phyloP scores from a whole-genome alignment of 2,113 vertebrate genomes.

The Silurus glanis region DNA sequence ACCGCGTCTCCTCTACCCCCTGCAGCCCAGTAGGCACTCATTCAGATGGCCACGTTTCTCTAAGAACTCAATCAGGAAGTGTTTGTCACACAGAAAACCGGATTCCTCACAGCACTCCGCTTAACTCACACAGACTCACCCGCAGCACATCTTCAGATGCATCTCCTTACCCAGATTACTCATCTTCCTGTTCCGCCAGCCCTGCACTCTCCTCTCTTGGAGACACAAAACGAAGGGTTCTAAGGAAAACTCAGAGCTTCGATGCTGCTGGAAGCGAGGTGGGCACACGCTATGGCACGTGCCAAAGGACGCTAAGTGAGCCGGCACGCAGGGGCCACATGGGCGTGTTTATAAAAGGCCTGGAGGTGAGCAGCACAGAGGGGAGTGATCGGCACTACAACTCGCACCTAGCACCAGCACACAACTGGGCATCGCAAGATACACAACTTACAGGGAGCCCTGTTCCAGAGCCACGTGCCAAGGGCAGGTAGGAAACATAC shows the following conservation, averaged over 20 bases:
- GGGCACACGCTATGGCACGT: slow-evolving; percentile 64
- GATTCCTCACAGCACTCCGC: slow-evolving; percentile 47
- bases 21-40: slow-evolving; percentile 36
- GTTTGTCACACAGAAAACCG: slow-evolving; percentile 45
- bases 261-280: slow-evolving; percentile 69
- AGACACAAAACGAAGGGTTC: slow-evolving; percentile 57
- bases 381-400: slow-evolving; percentile 63
- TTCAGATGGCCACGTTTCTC: slow-evolving; percentile 32
- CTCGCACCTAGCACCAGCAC: slow-evolving; percentile 54
- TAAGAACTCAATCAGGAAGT: slow-evolving; percentile 26
- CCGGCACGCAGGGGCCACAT: slow-evolving; percentile 71
- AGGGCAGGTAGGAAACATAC: slow-evolving; percentile 72
- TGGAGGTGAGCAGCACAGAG: slow-evolving; percentile 78
- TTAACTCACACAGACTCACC: slow-evolving; percentile 50
- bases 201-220: slow-evolving; percentile 43
- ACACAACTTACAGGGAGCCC: slow-evolving; percentile 59
- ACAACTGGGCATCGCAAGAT: slow-evolving; percentile 65
- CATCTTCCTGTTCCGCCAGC: slow-evolving; percentile 51
- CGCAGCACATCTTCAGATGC: slow-evolving; percentile 61
- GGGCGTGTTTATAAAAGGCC: slow-evolving; percentile 75
- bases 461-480: slow-evolving; percentile 56
- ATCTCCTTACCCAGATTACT: slow-evolving; percentile 40
- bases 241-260: slow-evolving; percentile 80
- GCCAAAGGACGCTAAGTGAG: slow-evolving; percentile 71
- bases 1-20: slow-evolving; percentile 59